Percentiles rank a stretch among this genome's conserved stretches.
Conservation (phyloP, 2,797 vertebrate species). For the Ataeniobius toweri region DNA sequence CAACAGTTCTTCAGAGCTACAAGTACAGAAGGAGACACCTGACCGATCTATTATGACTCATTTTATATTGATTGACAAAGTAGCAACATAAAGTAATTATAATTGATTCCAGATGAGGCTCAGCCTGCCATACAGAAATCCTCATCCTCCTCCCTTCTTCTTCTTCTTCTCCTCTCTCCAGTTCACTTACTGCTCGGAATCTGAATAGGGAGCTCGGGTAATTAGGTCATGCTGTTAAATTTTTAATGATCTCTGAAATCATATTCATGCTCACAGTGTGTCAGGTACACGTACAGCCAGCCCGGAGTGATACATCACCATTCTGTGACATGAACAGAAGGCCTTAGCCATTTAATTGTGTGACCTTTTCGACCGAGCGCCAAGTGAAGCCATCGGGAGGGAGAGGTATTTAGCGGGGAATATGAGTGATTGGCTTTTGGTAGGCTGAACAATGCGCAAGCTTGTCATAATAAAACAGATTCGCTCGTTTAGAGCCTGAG, state of each 20-base stretch:
- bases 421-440: constrained; percentile 78
- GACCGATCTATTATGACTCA: constrained; percentile 73
- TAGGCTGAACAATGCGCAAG: constrained; percentile 70
- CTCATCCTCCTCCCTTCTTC: constrained; percentile 59
- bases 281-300: constrained; percentile 81
- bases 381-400: constrained; percentile 71
- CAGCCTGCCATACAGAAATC: constrained; percentile 69
- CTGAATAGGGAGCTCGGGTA: constrained; percentile 83
- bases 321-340: constrained; percentile 83
- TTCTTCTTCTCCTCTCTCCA: constrained; percentile 56
- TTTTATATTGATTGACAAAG: constrained; percentile 82
- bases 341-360: constrained; percentile 84
- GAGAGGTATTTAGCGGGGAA: constrained; percentile 75
- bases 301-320: constrained; percentile 84
- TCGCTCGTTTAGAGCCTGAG: constrained; percentile 27
- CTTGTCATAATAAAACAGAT: constrained; percentile 74
- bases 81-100: constrained; percentile 83
- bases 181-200: constrained; percentile 79
- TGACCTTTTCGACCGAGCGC: constrained; percentile 83
- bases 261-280: constrained; percentile 84
- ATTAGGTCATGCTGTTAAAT: constrained; percentile 88
- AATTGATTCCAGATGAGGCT: constrained; percentile 82
- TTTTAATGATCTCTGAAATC: constrained; percentile 88
- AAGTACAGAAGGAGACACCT: constrained; percentile 68
- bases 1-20: constrained; percentile 57